A percentile compares a stretch with the other conserved stretches of the same genome.
phyloP scores from a whole-genome alignment of 2,888 invertebrate species.

The Bugulina stolonifera region DNA sequence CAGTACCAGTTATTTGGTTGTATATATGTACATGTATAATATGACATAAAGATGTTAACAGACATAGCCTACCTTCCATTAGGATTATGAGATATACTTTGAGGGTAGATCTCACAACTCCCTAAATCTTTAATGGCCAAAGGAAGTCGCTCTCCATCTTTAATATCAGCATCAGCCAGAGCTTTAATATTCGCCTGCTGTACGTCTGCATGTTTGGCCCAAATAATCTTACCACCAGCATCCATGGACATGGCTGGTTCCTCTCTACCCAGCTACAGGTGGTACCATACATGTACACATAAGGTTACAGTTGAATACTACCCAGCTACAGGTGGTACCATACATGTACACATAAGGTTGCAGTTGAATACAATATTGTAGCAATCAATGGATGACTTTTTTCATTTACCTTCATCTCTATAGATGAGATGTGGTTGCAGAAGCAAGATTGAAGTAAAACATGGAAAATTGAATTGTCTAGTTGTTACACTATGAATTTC shows the following conservation, averaged over 20 bases:
- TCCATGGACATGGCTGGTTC: slow-evolving; percentile 99
- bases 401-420: too few relatives aligned
- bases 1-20: too few relatives aligned
- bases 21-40: background rate
- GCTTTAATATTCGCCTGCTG: slow-evolving; percentile 92
- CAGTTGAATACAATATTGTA: too few relatives aligned
- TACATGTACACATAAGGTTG: too few relatives aligned
- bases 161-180: slow-evolving; percentile 58
- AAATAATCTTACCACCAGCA: slow-evolving; percentile 93
- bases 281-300: too few relatives aligned
- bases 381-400: too few relatives aligned
- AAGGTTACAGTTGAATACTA: too few relatives aligned
- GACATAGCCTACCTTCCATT: slow-evolving; percentile 70
- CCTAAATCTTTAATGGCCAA: slow-evolving; percentile 98
- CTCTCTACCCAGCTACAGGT: slow-evolving; percentile 81
- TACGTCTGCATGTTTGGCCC: slow-evolving; percentile 97
- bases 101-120: slow-evolving; percentile 97
- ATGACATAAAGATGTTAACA: background rate
- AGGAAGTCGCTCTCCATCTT: slow-evolving; percentile 86
- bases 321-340: too few relatives aligned
- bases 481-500: too few relatives aligned
- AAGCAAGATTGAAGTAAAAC: too few relatives aligned
- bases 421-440: too few relatives aligned
- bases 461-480: too few relatives aligned
- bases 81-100: slow-evolving; percentile 95